phyloP scores from a whole-genome alignment of 2,888 invertebrate species.

The Trichogramma dendrolimi region DNA sequence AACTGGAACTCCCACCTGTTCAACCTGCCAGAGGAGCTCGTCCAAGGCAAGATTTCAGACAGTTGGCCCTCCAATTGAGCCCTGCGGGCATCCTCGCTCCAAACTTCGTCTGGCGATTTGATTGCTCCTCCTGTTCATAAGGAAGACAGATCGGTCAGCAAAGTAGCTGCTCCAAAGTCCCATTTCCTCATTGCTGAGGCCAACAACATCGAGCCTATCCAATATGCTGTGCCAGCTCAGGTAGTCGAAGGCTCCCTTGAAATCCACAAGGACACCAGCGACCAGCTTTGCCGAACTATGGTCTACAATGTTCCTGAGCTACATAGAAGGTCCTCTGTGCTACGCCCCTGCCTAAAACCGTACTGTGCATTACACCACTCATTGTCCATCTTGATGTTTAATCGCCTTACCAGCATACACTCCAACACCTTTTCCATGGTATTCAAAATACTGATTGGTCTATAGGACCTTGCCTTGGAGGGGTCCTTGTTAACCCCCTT shows the following conservation, averaged over 20 bases:
- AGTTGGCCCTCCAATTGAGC: too few relatives aligned
- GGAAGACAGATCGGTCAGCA: not conserved
- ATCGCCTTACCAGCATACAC: constrained; percentile 4
- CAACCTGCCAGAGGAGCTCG: too few relatives aligned
- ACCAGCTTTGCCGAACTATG: too few relatives aligned
- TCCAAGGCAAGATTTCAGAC: too few relatives aligned
- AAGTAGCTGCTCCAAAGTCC: constrained; percentile 8
- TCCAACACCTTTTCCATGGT: constrained; percentile 12
- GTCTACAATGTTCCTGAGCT: too few relatives aligned
- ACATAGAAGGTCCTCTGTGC: too few relatives aligned
- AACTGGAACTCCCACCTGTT: not conserved
- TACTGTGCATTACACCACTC: constrained; percentile 4
- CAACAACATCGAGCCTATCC: not conserved
- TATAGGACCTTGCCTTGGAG: constrained; percentile 2
- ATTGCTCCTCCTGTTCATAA: not conserved
- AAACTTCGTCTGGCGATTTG: too few relatives aligned
- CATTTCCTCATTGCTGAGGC: constrained; percentile 5
- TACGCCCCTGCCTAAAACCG: not conserved
- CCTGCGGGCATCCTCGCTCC: too few relatives aligned
- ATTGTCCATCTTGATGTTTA: not conserved
- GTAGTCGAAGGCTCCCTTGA: not conserved
- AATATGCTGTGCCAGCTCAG: constrained; percentile 12
- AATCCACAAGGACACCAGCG: too few relatives aligned
- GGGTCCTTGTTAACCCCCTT: not conserved
- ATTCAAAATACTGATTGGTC: constrained; percentile 6